Base-by-base conservation (phyloP, 2,113 vertebrate species). In the Eretmochelys imbricata region DNA sequence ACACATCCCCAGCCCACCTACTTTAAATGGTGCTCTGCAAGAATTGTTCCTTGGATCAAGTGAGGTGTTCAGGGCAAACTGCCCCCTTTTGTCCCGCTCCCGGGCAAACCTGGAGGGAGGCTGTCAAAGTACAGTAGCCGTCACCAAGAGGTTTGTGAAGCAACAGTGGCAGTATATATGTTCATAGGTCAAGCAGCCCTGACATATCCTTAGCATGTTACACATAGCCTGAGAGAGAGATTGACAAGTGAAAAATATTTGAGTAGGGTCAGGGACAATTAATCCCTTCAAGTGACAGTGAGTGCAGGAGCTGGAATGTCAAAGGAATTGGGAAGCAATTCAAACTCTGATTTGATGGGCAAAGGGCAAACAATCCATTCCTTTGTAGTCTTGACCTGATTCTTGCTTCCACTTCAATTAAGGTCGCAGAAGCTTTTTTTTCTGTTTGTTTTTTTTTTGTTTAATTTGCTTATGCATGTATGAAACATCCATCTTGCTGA, bases 301-400 rank as follows among this genome's bases (percentile, higher is more conserved):
- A 35, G 24, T 92, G 85, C 55, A 54, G 90, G 62, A 93, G 24
- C 20, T 89, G 89, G 83, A 92, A 85, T 92, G 78, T 65, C 93
- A 82, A 92, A 91, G 62, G 51, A 16, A 53, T 42, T 82, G 72
- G 54, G 38, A 50, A 49, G 84, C 85, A 82, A 91, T 87, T 87
- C 89, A 86, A 48, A 91, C 54, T 91, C 85, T 62, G 50, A 86
- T 81, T 88, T 92, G 84, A 93, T 85, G 48, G 19, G 13, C 35
- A 11, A 25, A 75, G 93, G 80, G 46, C 29, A 48, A 91, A 89
- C 62, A 72, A 50, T 25, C 87, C 87, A 48, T 69, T 90, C 65
- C 82, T 95, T 92, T 76, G 62, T 84, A 90, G 50, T 80, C 89
- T 75, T 82, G 59, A 57, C 78, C 48, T 75, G 81, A 86, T 84